Conservation (phyloP, 2,888 invertebrate species). For the Plebejus argus region DNA sequence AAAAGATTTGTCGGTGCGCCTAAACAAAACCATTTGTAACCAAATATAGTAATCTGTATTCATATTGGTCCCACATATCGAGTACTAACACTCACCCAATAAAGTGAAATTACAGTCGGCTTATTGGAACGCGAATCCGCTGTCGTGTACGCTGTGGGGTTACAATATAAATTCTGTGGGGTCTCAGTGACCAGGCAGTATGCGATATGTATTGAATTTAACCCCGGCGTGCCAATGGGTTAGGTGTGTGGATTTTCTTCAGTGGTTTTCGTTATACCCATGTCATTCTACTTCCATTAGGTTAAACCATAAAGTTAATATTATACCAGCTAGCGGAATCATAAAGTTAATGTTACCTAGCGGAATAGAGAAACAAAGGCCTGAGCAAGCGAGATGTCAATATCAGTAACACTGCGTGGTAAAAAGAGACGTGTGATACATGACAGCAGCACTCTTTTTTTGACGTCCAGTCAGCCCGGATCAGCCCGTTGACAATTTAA, state of each 20-base stretch:
- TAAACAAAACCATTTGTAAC: constrained; percentile 34
- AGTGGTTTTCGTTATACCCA: too few relatives aligned
- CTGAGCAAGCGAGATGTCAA: too few relatives aligned
- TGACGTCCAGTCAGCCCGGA: too few relatives aligned
- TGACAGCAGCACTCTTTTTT: too few relatives aligned
- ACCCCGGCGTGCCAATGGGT: background rate
- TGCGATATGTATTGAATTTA: background rate
- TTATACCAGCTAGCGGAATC: too few relatives aligned
- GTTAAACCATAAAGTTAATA: too few relatives aligned
- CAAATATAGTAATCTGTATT: constrained; percentile 37
- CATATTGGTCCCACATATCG: constrained; percentile 36
- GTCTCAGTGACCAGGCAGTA: background rate
- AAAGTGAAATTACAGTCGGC: constrained; percentile 40
- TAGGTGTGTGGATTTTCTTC: background rate
- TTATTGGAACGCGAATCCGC: constrained; percentile 28
- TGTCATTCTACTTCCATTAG: too few relatives aligned
- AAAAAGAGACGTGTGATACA: too few relatives aligned
- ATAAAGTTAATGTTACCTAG: too few relatives aligned
- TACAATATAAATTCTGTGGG: constrained; percentile 12
- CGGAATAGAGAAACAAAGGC: too few relatives aligned
- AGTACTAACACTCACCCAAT: constrained; percentile 38
- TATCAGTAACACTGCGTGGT: too few relatives aligned
- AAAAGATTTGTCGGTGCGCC: constrained; percentile 31
- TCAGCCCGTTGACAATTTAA: too few relatives aligned
- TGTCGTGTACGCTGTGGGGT: constrained; percentile 4